These are phyloP conservation scores for Erpobdella octoculata DNA, from an alignment of 2,888 invertebrate species.

Conservation along the genomic window DNA sequence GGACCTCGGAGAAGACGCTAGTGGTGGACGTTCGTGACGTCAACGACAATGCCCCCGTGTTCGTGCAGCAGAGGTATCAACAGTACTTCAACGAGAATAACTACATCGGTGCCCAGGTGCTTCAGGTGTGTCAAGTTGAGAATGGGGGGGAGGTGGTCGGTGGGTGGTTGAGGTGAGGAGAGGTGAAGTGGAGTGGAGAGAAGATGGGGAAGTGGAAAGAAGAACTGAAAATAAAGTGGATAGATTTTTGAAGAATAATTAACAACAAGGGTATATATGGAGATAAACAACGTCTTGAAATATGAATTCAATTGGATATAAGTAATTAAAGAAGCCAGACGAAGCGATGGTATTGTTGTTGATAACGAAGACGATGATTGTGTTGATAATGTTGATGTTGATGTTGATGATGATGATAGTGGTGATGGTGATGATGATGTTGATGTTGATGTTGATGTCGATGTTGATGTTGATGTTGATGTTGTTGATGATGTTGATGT, in stretches of 20 bases:
- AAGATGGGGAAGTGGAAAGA: too few species aligned
- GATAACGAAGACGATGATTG: neutral
- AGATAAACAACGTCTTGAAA: too few species aligned
- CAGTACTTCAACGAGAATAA: constrained; percentile 75
- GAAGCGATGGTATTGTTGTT: neutral
- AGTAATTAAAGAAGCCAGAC: too few species aligned
- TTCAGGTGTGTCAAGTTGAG: too few species aligned
- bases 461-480: neutral
- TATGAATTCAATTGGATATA: too few species aligned
- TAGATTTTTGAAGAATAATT: too few species aligned
- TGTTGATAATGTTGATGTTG: neutral
- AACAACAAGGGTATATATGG: too few species aligned
- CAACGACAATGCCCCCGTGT: constrained; percentile 90
- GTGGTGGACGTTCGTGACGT: constrained; percentile 69
- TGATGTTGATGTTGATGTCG: neutral
- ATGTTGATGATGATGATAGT: neutral
- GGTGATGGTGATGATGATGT: neutral
- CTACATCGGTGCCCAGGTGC: constrained; percentile 61
- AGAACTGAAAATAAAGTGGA: too few species aligned
- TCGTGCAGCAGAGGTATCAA: constrained; percentile 73
- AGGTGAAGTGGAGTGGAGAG: too few species aligned
- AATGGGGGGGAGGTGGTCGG: too few species aligned
- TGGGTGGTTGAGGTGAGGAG: too few species aligned
- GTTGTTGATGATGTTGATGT: neutral
- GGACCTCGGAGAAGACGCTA: constrained; percentile 51